A percentile compares a stretch with the other conserved stretches of the same genome.
These are phyloP conservation scores for Varanus komodoensis DNA, from an alignment of 2,113 vertebrate species.

Conservation along the genomic window DNA sequence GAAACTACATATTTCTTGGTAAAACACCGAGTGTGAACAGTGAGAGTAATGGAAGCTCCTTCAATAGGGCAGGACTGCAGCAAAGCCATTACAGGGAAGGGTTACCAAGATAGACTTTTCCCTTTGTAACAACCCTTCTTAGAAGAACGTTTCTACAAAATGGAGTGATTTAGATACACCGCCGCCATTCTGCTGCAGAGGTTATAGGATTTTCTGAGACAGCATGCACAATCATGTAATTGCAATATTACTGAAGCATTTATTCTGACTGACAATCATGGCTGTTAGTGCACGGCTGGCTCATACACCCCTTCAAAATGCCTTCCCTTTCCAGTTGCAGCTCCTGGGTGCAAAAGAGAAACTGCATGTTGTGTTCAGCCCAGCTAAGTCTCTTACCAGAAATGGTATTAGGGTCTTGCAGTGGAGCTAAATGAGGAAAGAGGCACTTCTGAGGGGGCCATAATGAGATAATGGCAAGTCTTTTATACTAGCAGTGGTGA, in stretches of 20 bases:
- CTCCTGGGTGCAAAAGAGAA: rapidly evolving
- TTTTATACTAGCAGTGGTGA: neutral
- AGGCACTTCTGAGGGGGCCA: neutral
- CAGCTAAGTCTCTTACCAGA: rapidly evolving
- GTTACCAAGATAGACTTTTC: neutral
- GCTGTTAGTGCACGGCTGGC: rapidly evolving
- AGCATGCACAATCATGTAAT: slow-evolving; percentile 9
- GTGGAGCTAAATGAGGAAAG: rapidly evolving
- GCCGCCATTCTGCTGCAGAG: neutral
- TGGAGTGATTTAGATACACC: neutral
- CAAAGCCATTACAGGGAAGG: neutral
- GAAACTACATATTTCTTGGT: neutral
- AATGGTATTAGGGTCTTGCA: rapidly evolving
- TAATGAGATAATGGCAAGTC: neutral
- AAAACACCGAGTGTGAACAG: slow-evolving; percentile 8
- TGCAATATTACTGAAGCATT: neutral
- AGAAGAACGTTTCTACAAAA: neutral
- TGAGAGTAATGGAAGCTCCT: neutral
- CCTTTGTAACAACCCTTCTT: neutral
- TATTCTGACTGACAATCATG: rapidly evolving
- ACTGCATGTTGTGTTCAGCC: neutral
- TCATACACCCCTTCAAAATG: neutral
- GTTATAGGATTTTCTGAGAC: neutral
- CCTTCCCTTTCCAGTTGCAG: slow-evolving; percentile 1
- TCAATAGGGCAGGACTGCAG: slow-evolving; percentile 11